Percentiles rank a stretch among this genome's conserved stretches.
These are phyloP conservation scores for Ectobius pallidus DNA, from an alignment of 2,888 invertebrate species.

Conservation along the genomic window DNA sequence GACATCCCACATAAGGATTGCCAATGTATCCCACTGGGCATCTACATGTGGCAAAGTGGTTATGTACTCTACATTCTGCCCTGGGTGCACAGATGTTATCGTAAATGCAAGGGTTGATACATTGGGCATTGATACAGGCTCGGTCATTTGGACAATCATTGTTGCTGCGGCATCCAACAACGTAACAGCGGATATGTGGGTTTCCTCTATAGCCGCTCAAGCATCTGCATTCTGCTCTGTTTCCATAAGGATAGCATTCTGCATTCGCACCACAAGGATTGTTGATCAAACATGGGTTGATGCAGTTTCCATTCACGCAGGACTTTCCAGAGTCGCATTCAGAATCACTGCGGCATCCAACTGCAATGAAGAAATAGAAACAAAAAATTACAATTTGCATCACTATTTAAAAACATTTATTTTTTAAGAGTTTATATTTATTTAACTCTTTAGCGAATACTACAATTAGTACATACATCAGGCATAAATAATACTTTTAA, in stretches of 20 bases:
- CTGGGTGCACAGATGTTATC: slow-evolving; percentile 77
- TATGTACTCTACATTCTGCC: slow-evolving; percentile 80
- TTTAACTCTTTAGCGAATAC: too few species aligned
- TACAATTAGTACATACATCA: too few species aligned
- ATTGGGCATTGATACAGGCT: slow-evolving; percentile 84
- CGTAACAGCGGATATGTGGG: slow-evolving; percentile 73
- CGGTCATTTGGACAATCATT: slow-evolving; percentile 87
- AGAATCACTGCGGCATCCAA: slow-evolving; percentile 81
- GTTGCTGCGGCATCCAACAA: slow-evolving; percentile 84
- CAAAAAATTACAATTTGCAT: too few species aligned
- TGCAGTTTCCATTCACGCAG: slow-evolving; percentile 83
- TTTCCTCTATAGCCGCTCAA: slow-evolving; percentile 81
- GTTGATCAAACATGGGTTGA: slow-evolving; percentile 82
- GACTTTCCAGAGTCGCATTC: slow-evolving; percentile 85
- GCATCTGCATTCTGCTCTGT: slow-evolving; percentile 79
- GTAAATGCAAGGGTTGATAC: slow-evolving; percentile 81
- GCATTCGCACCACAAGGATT: slow-evolving; percentile 83
- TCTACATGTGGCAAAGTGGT: slow-evolving; percentile 84
- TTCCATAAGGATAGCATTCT: slow-evolving; percentile 78
- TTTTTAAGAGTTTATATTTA: too few species aligned
- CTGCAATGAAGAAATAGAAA: slow-evolving; percentile 52
- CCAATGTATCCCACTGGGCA: slow-evolving; percentile 78
- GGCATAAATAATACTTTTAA: too few species aligned
- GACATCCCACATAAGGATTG: slow-evolving; percentile 83
- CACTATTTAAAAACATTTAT: too few species aligned